Evolutionary conservation across 2,797 vertebrate genomes (phyloP), one percentile per base, ranked within the genome.

Genomic region (Sorex maritimensis): DNA sequence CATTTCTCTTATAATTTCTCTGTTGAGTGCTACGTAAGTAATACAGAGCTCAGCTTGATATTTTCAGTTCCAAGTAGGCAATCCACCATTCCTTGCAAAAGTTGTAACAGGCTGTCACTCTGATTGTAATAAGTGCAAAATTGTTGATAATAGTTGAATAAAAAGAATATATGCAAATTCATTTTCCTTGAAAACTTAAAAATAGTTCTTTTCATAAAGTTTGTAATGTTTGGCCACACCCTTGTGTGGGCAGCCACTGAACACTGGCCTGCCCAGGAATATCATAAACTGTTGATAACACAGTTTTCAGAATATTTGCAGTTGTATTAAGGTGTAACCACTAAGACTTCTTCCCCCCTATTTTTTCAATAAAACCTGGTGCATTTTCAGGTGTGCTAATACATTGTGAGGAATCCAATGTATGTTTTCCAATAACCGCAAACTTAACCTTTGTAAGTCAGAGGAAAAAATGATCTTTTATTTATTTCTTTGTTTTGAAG

Each of bases 121-220:
- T 9, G 3, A 52, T 77, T 41, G 49, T n/a, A 30, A 2, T 14
- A 34, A 6, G 30, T 49, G 19, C 69, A 17, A 17, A 34, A 82
- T 79, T 23, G 34, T 55, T 38, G 38, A 15, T 5, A 7, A 68
- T 26, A 55, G 52, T 55, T 12, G 41, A 44, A 52, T 19, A 46
- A 3, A 71, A 81, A 75, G 8, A 82, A 80, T 4, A 13, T 1
- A 38, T 4, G n/a, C 10, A 34, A 78, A 67, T 1, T 87, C 26
- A 52, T 72, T 88, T 93, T 69, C 30, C 63, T 34, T 95, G 82
- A 81, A 80, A 82, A 81, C 1, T 21, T 34, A 49, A 73, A 81
- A 13, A 30, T 24, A 17, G 23, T 58, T 23, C 26, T 55, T 90
- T 55, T 69, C 6, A 8, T 21, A 24, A 86, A 44, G 38, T 58